Percentiles rank a stretch among this genome's conserved stretches.
Conservation (phyloP, 2,797 vertebrate genomes). For the Protonibea diacanthus region DNA sequence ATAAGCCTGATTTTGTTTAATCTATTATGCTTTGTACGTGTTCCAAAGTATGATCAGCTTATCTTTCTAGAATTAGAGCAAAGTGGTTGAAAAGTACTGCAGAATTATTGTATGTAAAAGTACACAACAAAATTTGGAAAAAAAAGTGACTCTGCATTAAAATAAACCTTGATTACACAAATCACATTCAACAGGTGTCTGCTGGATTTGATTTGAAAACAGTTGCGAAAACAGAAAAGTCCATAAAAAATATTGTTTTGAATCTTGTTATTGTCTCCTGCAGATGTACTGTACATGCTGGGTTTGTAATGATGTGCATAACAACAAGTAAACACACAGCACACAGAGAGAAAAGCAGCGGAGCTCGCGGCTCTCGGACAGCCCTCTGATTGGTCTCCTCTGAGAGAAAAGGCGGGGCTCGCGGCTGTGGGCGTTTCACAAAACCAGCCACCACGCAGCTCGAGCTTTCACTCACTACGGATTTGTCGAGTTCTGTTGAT, state of each 20-base stretch:
- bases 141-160: background rate
- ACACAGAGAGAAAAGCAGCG: background rate
- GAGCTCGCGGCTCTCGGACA: slow-evolving; percentile 66
- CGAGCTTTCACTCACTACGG: slow-evolving; percentile 74
- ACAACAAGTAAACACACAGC: slow-evolving; percentile 28
- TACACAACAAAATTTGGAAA: background rate
- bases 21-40: background rate
- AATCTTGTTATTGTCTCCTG: background rate
- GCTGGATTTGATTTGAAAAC: background rate
- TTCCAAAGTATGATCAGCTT: background rate
- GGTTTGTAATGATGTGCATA: background rate
- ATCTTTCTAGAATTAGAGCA: background rate
- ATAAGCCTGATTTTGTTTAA: too few species aligned
- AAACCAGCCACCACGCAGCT: slow-evolving; percentile 67
- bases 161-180: too few species aligned
- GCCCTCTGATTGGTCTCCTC: slow-evolving; percentile 74
- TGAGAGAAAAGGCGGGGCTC: slow-evolving; percentile 57
- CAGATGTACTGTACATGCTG: background rate
- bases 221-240: background rate
- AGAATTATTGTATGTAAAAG: background rate
- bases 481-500: slow-evolving; percentile 37
- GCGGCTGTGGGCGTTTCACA: slow-evolving; percentile 70
- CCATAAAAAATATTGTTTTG: background rate
- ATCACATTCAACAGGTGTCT: slow-evolving; percentile 6
- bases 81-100: too few species aligned